Base-by-base conservation (phyloP, 2,113 vertebrate species). In the Trichechus manatus region DNA sequence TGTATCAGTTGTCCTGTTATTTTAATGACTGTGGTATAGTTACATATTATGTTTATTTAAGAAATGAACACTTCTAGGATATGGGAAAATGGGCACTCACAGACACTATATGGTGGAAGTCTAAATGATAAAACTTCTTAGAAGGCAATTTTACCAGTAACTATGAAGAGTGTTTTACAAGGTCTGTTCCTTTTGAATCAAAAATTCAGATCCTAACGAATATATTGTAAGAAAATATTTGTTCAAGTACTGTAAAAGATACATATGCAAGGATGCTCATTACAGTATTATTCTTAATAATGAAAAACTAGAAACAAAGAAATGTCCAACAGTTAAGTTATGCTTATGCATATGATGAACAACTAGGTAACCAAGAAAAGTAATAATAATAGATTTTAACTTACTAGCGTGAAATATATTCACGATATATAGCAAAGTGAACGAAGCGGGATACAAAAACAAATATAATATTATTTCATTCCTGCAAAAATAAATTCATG, bases 41-140 rank as follows among this genome's bases (percentile, higher is more conserved):
- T 96, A 33, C 77, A 83, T 44, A 44, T 83, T 89, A 72, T 68
- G 25, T 74, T 94, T 92, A 78, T 94, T 96, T 95, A 95, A 77
- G 77, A 85, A 96, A 92, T 94, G 31, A 90, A 75, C 36, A 77
- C 5, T 94, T 97, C 42, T 23, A 96, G 23, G 1, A 31, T 70
- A 84, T 84, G 39, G 25, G 17, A n/a, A 95, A 93, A 44, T 94
- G 47, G 27, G 59, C 27, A 93, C 31, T 68, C 39, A 56, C 23
- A 56, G 77, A 82, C 82, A 23, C 47, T 89, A 23, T 91, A 64
- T 87, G 39, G 59, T 89, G 44, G 31, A 93, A 80, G 20, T 84
- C 42, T 85, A 36, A 59, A n/a, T 95, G 61, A 75, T 91, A 75
- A 94, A 96, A 96, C 50, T 86, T 96, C 47, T 53, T 75, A 44